Percentiles rank a stretch among this genome's conserved stretches.
Evolutionary conservation across 1,140 invertebrate species (phyloP).

Genomic region (Micrasema longulum): DNA sequence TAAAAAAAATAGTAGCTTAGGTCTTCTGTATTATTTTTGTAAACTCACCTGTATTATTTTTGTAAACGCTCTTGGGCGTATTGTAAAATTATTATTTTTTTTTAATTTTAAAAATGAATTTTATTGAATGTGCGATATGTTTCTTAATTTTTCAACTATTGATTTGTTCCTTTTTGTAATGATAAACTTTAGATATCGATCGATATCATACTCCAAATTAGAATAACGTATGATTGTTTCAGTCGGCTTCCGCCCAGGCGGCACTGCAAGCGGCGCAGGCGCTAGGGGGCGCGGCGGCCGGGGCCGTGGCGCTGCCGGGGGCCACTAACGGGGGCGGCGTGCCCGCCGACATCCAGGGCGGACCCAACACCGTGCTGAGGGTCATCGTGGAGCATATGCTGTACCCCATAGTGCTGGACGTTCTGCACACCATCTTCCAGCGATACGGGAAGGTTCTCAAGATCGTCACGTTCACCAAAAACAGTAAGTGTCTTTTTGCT

Average conservation of each 20-base stretch:
- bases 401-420: constrained; percentile 97
- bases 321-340: constrained; percentile 67
- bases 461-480: constrained; percentile 99
- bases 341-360: constrained; percentile 82
- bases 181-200: background rate
- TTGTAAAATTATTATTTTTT: too few relatives aligned
- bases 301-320: constrained; percentile 68
- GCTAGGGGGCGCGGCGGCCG: constrained; percentile 70
- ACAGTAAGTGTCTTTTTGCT: constrained; percentile 94
- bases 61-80: too few relatives aligned
- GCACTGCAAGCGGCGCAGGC: constrained; percentile 85
- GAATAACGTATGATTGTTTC: constrained; percentile 57
- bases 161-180: too few relatives aligned
- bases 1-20: too few relatives aligned
- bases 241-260: constrained; percentile 81
- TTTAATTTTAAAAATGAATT: too few relatives aligned
- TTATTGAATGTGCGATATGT: too few relatives aligned
- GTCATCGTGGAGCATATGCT: constrained; percentile 99
- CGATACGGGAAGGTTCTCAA: constrained; percentile 97
- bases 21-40: too few relatives aligned
- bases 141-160: too few relatives aligned
- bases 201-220: constrained; percentile 33
- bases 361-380: constrained; percentile 94
- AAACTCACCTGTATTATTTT: too few relatives aligned
- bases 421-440: constrained; percentile 97